A percentile compares a stretch with the other conserved stretches of the same genome.
Conservation (phyloP, 2,888 invertebrate genomes). For the Dysmachus trigonus region DNA sequence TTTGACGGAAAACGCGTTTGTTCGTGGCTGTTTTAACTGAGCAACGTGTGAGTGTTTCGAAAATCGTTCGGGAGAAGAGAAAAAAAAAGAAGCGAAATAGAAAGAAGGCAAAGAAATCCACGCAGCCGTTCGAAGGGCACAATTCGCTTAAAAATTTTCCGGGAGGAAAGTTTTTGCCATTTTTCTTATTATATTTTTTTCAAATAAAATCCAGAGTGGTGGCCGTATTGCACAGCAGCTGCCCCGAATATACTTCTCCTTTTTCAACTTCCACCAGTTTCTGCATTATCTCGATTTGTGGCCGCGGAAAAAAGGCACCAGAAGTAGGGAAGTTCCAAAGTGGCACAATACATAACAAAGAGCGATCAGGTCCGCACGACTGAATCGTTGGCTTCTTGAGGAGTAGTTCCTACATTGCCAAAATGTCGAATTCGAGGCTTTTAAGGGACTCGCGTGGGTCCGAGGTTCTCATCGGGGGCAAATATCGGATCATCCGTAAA, state of each 20-base stretch:
- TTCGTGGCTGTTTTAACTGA: constrained; percentile 23
- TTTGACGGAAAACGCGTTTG: constrained; percentile 15
- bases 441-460: constrained; percentile 59
- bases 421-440: constrained; percentile 53
- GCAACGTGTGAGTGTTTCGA: constrained; percentile 28
- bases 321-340: constrained; percentile 28
- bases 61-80: neutral
- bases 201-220: neutral
- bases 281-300: constrained; percentile 23
- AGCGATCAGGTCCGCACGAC: constrained; percentile 1
- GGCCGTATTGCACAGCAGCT: neutral
- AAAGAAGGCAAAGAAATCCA: neutral
- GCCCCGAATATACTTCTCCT: constrained; percentile 2
- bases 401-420: neutral
- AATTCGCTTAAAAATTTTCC: neutral
- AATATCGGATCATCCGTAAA: constrained; percentile 94
- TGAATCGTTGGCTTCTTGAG: neutral
- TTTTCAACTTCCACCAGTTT: constrained; percentile 17
- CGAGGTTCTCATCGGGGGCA: constrained; percentile 88
- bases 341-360: constrained; percentile 35
- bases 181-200: neutral
- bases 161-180: constrained; percentile 2
- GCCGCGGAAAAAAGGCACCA: neutral
- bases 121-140: neutral
- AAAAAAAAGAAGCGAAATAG: neutral